phyloP scores from a whole-genome alignment of 2,113 vertebrate species.

The Tringa solitaria region DNA sequence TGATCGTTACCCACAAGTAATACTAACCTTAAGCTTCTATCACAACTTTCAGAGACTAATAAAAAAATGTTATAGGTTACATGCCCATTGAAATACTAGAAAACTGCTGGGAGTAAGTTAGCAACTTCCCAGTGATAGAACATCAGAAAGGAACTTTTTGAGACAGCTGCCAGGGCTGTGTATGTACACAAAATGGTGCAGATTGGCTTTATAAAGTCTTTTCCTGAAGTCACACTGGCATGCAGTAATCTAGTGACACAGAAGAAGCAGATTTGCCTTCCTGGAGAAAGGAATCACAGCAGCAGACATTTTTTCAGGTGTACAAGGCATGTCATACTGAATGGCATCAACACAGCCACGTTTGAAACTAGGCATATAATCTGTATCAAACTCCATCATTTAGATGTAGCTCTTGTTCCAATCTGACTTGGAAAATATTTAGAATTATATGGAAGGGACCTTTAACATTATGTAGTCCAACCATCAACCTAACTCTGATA shows the following conservation, averaged over 20 bases:
- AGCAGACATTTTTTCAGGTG: not conserved
- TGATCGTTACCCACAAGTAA: not conserved
- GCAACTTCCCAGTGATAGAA: not conserved
- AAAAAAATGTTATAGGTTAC: not conserved
- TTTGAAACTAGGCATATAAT: not conserved
- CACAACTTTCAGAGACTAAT: not conserved
- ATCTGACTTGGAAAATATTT: not conserved
- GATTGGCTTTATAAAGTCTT: not conserved
- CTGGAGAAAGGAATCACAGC: not conserved
- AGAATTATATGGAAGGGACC: too few relatives aligned
- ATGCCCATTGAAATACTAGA: not conserved
- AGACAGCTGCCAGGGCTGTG: too few relatives aligned
- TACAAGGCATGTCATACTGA: not conserved
- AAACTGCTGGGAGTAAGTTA: not conserved
- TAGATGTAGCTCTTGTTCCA: not conserved
- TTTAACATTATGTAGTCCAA: too few relatives aligned
- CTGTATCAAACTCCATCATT: not conserved
- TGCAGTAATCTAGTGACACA: not conserved
- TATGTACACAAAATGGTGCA: rapidly evolving
- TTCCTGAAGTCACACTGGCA: not conserved
- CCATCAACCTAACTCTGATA: too few relatives aligned
- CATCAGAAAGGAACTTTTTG: not conserved
- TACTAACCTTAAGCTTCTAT: not conserved
- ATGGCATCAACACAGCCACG: not conserved
- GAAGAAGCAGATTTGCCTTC: not conserved